A percentile compares a stretch with the other conserved stretches of the same genome.
Conservation (phyloP, 2,888 invertebrate genomes). For the Petrolisthes cinctipes region DNA sequence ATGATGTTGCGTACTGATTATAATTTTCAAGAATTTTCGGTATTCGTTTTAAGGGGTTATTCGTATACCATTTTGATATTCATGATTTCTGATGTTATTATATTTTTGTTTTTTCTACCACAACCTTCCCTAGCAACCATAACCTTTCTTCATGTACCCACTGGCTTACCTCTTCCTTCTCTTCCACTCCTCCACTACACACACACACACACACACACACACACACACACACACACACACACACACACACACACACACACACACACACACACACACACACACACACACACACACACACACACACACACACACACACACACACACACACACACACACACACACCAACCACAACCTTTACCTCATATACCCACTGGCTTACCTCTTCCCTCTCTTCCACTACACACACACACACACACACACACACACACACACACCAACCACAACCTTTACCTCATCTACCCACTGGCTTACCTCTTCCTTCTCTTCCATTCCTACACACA, state of each 20-base stretch:
- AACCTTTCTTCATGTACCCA: not conserved
- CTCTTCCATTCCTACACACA: not conserved
- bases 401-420: not conserved
- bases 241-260: constrained; percentile 6
- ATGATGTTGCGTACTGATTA: too few species aligned
- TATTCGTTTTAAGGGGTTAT: too few species aligned
- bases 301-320: not conserved
- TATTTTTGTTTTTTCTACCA: not conserved
- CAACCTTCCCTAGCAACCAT: not conserved
- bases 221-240: not conserved
- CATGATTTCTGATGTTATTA: not conserved
- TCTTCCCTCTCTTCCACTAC: not conserved
- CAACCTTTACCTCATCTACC: not conserved
- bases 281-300: constrained; percentile 6
- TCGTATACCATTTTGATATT: too few species aligned
- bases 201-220: not conserved
- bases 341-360: not conserved
- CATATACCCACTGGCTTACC: not conserved
- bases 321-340: not conserved
- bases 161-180: not conserved
- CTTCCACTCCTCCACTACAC: not conserved
- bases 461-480: not conserved
- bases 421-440: not conserved
- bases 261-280: constrained; percentile 6
- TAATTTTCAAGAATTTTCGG: too few species aligned